Evolutionary conservation across 2,888 invertebrate species (phyloP).

Genomic region (Alloplasta piceator): DNA sequence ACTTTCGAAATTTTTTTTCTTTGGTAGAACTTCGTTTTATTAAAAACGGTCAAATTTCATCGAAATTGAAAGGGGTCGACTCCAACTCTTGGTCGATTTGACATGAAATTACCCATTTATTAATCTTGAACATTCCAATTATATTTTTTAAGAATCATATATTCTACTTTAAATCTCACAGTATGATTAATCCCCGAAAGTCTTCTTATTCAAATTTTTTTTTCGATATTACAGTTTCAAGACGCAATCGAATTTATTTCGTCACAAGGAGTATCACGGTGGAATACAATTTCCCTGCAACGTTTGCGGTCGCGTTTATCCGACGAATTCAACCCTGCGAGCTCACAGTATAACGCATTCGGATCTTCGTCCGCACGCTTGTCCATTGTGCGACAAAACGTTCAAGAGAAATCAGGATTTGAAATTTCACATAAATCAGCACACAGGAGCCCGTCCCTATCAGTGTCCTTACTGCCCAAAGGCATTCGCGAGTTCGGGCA

Average conservation of each 20-base stretch:
- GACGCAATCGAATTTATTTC: constrained; percentile 86
- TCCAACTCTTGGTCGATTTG: no score
- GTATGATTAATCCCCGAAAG: no score
- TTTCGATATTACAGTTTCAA: constrained; percentile 85
- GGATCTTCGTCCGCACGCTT: constrained; percentile 88
- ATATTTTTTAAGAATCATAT: no score
- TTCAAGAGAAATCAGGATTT: constrained; percentile 91
- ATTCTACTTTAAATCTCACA: no score
- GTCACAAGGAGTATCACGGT: constrained; percentile 87
- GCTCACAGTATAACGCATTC: constrained; percentile 90
- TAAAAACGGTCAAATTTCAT: no score
- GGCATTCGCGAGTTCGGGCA: constrained; percentile 89
- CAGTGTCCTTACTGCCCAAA: constrained; percentile 90
- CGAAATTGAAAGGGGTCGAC: no score
- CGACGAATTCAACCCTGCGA: constrained; percentile 87
- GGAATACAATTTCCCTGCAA: constrained; percentile 86
- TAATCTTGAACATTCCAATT: no score
- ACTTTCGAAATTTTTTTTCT: no score
- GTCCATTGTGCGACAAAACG: constrained; percentile 88
- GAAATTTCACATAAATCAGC: constrained; percentile 91
- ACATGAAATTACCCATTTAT: no score
- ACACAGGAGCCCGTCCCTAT: constrained; percentile 90
- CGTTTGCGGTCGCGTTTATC: constrained; percentile 89
- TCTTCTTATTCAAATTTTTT: constrained; percentile 3
- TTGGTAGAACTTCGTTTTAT: no score